Evolutionary conservation across 2,888 invertebrate genomes (phyloP).

Genomic region (Rhingia rostrata): DNA sequence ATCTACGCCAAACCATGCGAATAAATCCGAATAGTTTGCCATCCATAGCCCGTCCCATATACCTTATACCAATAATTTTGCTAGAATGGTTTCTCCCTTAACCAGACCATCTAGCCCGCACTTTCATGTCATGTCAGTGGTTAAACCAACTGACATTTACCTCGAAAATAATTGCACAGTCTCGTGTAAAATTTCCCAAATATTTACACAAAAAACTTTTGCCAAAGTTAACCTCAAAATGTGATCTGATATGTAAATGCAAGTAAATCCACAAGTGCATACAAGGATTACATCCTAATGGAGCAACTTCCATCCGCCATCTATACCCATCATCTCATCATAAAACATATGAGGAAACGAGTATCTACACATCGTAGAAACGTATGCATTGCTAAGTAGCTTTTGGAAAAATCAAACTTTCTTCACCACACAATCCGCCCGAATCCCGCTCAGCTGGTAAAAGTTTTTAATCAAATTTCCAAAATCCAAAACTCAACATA

Average conservation of each 20-base stretch:
- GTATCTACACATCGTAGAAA: not conserved
- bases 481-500: slow-evolving; percentile 27
- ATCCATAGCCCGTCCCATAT: too few relatives aligned
- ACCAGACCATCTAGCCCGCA: too few relatives aligned
- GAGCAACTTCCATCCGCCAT: not conserved
- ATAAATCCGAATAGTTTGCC: too few relatives aligned
- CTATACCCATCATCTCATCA: slow-evolving; percentile 14
- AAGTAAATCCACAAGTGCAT: not conserved
- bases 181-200: too few relatives aligned
- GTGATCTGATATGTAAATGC: not conserved
- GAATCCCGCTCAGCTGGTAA: slow-evolving; percentile 29
- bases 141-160: too few relatives aligned
- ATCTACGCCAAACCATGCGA: too few relatives aligned
- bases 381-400: slow-evolving; percentile 18
- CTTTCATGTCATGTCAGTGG: too few relatives aligned
- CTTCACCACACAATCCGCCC: not conserved
- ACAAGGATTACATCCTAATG: not conserved
- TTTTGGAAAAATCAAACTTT: slow-evolving; percentile 34
- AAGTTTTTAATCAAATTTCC: slow-evolving; percentile 66
- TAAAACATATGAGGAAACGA: slow-evolving; percentile 22
- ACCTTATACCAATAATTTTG: too few relatives aligned
- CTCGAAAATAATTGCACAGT: too few relatives aligned
- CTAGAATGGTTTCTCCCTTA: too few relatives aligned
- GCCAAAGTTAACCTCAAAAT: too few relatives aligned
- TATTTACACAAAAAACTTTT: too few relatives aligned